Percentiles rank a stretch among this genome's conserved stretches.
phyloP scores from a whole-genome alignment of 1,140 invertebrate genomes.

The Megalonaias nervosa region DNA sequence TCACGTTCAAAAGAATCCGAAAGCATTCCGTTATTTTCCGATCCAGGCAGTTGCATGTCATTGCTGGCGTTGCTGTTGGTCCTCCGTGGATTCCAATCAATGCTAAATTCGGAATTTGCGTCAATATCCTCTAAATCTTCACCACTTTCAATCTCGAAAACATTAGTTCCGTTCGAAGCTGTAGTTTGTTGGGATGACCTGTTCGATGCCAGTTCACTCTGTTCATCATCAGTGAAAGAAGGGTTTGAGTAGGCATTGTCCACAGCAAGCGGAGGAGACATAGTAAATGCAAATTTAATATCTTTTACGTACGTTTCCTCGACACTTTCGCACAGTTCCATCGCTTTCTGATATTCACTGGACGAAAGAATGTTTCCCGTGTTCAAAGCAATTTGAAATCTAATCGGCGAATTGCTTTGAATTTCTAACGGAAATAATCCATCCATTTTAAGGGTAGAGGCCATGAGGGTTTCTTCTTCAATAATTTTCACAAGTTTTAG shows the following conservation, averaged over 20 bases:
- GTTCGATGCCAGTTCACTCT: slow-evolving; percentile 9
- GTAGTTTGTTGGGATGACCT: slow-evolving; percentile 21
- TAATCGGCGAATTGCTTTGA: slow-evolving; percentile 26
- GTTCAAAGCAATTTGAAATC: slow-evolving; percentile 32
- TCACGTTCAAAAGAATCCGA: too few relatives aligned
- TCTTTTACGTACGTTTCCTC: slow-evolving; percentile 23
- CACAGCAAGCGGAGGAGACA: slow-evolving; percentile 2
- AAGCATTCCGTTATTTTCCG: too few relatives aligned
- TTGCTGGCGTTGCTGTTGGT: too few relatives aligned
- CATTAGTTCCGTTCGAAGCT: slow-evolving; percentile 10
- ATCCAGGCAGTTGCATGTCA: too few relatives aligned
- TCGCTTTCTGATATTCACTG: slow-evolving; percentile 25
- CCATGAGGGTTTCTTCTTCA: slow-evolving; percentile 35
- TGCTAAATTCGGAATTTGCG: slow-evolving; percentile 32
- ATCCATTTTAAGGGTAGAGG: slow-evolving; percentile 27
- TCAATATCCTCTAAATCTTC: slow-evolving; percentile 12
- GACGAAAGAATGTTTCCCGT: slow-evolving; percentile 25
- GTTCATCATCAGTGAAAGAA: slow-evolving; percentile 18
- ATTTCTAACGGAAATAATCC: slow-evolving; percentile 26
- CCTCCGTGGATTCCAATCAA: slow-evolving; percentile 18
- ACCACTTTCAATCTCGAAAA: slow-evolving; percentile 7
- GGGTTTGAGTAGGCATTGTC: slow-evolving; percentile 18
- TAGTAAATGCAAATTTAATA: slow-evolving; percentile 34
- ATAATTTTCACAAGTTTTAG: slow-evolving; percentile 26
- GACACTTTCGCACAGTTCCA: slow-evolving; percentile 29